phyloP scores from a whole-genome alignment of 2,113 vertebrate genomes.

The Puntigrus tetrazona region DNA sequence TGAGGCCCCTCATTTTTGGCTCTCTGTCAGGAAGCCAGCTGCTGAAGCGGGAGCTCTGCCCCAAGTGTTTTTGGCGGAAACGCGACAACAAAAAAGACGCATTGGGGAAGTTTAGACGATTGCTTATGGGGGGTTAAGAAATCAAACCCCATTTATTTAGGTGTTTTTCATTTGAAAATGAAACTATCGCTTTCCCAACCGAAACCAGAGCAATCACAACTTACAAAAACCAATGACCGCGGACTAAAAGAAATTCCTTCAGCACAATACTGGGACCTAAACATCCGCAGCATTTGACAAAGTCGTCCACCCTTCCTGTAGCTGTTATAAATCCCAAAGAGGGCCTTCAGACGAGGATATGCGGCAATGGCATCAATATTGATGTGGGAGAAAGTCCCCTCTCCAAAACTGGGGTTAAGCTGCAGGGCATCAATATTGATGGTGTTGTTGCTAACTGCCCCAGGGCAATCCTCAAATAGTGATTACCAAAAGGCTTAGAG shows the following conservation, averaged over 20 bases:
- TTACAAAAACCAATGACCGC: constrained; percentile 56
- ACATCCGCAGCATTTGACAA: constrained; percentile 50
- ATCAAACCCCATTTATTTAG: background rate
- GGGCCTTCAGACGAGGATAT: constrained; percentile 67
- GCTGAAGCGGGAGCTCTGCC: constrained; percentile 13
- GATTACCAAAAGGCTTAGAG: constrained; percentile 61
- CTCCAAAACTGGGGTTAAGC: constrained; percentile 70
- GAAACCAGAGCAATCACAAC: constrained; percentile 57
- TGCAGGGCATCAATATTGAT: constrained; percentile 79
- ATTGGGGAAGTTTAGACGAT: background rate
- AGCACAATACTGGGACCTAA: constrained; percentile 62
- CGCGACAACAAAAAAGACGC: too few species aligned
- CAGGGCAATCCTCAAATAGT: constrained; percentile 65
- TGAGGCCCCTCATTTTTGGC: constrained; percentile 67
- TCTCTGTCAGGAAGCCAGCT: constrained; percentile 63
- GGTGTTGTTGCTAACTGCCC: constrained; percentile 63
- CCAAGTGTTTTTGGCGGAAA: too few species aligned
- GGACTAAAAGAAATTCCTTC: constrained; percentile 49
- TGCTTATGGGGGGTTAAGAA: too few species aligned
- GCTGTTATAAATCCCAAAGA: constrained; percentile 76
- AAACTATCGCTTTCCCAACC: constrained; percentile 30
- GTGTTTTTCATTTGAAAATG: constrained; percentile 4
- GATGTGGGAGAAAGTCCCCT: constrained; percentile 77
- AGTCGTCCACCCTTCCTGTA: constrained; percentile 51
- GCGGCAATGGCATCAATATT: constrained; percentile 79